A percentile compares a stretch with the other conserved stretches of the same genome.
These are phyloP conservation scores for Kryphioiulus occultus DNA, from an alignment of 2,888 invertebrate genomes.

Conservation along the genomic window DNA sequence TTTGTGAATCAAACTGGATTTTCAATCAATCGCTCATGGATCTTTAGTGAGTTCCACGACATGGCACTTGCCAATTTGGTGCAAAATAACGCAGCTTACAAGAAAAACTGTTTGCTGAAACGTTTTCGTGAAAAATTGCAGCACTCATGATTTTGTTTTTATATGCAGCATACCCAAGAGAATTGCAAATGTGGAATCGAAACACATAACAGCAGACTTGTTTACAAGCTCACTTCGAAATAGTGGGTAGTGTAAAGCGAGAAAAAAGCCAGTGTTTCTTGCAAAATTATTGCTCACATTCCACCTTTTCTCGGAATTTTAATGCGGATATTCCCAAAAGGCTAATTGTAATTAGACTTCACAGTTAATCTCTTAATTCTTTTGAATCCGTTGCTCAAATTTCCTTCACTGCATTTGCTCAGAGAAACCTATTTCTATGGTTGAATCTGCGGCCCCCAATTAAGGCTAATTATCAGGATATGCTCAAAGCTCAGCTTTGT, in stretches of 20 bases:
- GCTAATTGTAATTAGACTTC: background rate
- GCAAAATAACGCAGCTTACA: background rate
- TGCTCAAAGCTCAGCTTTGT: background rate
- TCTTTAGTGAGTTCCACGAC: background rate
- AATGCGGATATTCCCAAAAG: background rate
- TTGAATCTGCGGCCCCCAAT: background rate
- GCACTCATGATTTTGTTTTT: background rate
- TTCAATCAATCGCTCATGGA: background rate
- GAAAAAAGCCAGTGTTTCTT: too few species aligned
- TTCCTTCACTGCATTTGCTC: background rate
- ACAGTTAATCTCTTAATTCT: background rate
- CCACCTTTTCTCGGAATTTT: background rate
- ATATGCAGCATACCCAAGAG: background rate
- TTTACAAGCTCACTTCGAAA: too few species aligned
- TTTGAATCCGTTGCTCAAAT: background rate
- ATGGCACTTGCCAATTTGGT: background rate
- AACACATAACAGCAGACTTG: too few species aligned
- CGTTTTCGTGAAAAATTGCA: background rate
- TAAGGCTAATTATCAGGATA: background rate
- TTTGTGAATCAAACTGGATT: slow-evolving; percentile 3
- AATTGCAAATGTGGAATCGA: background rate
- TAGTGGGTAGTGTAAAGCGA: too few species aligned
- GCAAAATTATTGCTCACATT: background rate
- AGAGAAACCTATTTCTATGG: background rate
- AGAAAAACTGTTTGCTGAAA: too few species aligned